Evolutionary conservation across 2,797 vertebrate genomes (phyloP).

Genomic region (Rousettus madagascariensis): DNA sequence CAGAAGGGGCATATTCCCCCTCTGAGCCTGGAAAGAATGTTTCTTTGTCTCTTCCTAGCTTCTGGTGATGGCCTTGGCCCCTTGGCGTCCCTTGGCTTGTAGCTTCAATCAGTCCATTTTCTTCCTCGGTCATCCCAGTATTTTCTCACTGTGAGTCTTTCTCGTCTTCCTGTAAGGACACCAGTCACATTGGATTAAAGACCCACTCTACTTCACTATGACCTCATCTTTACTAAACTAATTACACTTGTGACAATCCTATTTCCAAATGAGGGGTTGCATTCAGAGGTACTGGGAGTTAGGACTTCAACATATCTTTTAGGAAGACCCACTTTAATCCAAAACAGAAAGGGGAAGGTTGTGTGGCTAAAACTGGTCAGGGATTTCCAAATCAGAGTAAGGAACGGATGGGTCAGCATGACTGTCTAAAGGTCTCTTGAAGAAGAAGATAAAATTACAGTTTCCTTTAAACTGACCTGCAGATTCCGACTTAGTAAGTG

Average conservation of each 20-base stretch:
- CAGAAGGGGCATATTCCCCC: neutral
- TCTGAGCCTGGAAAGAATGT: neutral
- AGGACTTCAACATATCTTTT: neutral
- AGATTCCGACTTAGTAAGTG: neutral
- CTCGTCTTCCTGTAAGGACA: neutral
- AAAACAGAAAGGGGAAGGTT: neutral
- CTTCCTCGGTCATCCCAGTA: neutral
- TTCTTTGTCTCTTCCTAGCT: neutral
- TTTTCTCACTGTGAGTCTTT: no score
- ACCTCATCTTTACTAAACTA: neutral
- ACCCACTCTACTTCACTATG: neutral
- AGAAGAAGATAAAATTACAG: neutral
- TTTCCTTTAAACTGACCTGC: neutral
- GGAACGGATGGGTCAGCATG: neutral
- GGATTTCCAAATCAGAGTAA: neutral
- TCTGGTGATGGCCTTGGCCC: neutral
- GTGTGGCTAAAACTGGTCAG: neutral
- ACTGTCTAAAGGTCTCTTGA: neutral
- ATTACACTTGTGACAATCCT: neutral
- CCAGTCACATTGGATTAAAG: neutral
- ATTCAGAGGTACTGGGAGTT: neutral
- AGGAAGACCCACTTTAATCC: neutral
- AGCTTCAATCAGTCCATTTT: accelerated
- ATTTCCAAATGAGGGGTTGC: neutral
- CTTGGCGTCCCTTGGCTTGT: neutral